Conservation (phyloP, 2,113 vertebrate species). For the Ophthalmolycus amberensis region DNA sequence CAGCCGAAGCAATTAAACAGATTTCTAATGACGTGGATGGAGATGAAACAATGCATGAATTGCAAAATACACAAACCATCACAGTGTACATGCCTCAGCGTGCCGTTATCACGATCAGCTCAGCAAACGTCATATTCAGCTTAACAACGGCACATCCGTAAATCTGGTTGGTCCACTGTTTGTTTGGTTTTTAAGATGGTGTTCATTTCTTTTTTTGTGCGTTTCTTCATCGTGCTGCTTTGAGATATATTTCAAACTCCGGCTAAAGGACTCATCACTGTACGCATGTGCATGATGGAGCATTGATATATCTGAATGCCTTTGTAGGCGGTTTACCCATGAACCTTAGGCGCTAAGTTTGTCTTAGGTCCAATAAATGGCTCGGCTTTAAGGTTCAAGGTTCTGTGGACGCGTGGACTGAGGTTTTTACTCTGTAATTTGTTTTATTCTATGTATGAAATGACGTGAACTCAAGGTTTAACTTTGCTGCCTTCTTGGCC, state of each 20-base stretch:
- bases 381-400: no score
- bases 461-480: not conserved
- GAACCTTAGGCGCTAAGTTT: not conserved
- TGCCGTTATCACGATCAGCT: constrained; percentile 15
- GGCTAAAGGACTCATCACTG: no score
- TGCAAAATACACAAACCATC: constrained; percentile 17
- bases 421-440: not conserved
- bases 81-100: constrained; percentile 5
- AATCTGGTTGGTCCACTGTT: not conserved
- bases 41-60: constrained; percentile 4
- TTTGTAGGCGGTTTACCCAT: not conserved
- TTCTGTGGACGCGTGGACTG: not conserved
- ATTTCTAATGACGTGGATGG: not conserved
- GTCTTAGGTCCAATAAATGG: not conserved
- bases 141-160: not conserved
- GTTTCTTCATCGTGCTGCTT: no score
- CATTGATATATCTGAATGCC: not conserved
- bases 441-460: not conserved
- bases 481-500: not conserved
- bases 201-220: no score
- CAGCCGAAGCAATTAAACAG: constrained; percentile 5
- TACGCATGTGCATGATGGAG: no score
- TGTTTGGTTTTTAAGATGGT: not conserved
- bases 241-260: no score
- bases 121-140: not conserved